Percentiles rank a stretch among this genome's conserved stretches.
Conservation (phyloP, 2,797 vertebrate genomes). For the Helicolenus hilgendorfi region DNA sequence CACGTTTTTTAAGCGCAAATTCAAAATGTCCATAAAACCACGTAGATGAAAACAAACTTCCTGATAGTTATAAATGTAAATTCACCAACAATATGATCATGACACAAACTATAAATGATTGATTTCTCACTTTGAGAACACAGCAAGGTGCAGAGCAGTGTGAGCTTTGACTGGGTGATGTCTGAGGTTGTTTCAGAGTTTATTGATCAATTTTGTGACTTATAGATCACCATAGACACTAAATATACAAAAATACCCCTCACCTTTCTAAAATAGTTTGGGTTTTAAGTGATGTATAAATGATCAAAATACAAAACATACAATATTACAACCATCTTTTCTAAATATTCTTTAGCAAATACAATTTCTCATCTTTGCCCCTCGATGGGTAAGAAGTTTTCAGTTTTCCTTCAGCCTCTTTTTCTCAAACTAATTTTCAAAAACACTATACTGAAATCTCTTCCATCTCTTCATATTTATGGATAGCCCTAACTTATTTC, state of each 20-base stretch:
- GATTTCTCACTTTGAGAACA: neutral
- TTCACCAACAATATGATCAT: neutral
- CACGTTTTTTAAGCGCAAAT: neutral
- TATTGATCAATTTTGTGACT: too few relatives aligned
- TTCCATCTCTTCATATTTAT: neutral
- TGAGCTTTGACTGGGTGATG: neutral
- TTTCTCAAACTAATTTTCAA: neutral
- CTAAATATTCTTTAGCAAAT: neutral
- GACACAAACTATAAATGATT: neutral
- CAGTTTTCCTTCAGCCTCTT: neutral
- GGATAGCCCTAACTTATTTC: neutral
- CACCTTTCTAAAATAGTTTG: neutral
- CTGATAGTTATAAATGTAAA: neutral
- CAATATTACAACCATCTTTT: neutral
- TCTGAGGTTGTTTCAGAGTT: neutral
- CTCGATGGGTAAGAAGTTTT: neutral
- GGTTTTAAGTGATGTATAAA: neutral
- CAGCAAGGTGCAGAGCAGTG: neutral
- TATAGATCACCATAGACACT: neutral
- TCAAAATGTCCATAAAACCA: neutral
- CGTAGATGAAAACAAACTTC: neutral
- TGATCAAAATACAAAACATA: neutral
- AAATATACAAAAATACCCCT: neutral
- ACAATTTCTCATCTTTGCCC: neutral
- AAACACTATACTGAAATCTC: neutral